Percentiles rank a stretch among this genome's conserved stretches.
These are phyloP conservation scores for Eulemur coronatus DNA, from an alignment of 2,797 vertebrate genomes.

Conservation along the genomic window DNA sequence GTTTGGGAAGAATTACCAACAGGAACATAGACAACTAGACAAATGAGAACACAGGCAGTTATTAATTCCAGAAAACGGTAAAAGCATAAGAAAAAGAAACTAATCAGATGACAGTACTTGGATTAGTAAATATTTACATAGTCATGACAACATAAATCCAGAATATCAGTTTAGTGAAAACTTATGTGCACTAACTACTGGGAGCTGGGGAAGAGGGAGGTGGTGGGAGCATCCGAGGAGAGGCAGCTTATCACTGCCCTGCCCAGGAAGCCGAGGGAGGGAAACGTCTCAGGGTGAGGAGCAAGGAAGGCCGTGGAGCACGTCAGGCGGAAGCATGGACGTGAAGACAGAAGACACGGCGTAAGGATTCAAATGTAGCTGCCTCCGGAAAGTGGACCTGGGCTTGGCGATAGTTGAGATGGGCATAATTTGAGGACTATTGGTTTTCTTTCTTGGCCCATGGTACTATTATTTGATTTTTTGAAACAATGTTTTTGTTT, in stretches of 20 bases:
- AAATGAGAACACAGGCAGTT: background rate
- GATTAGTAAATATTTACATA: background rate
- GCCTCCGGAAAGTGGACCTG: background rate
- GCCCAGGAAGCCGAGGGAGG: fast-evolving
- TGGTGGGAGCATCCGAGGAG: fast-evolving
- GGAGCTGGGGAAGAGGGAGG: background rate
- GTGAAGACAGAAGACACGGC: background rate
- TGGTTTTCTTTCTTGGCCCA: background rate
- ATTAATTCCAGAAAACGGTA: background rate
- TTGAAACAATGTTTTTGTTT: background rate
- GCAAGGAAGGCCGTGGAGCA: background rate
- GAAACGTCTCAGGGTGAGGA: background rate
- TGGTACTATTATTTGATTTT: background rate
- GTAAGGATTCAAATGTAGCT: background rate
- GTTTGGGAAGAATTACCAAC: background rate
- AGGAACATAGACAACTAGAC: background rate
- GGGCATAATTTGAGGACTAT: background rate
- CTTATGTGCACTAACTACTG: background rate
- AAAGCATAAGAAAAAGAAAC: background rate
- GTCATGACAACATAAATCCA: background rate
- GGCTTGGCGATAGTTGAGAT: background rate
- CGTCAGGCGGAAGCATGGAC: fast-evolving
- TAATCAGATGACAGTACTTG: background rate
- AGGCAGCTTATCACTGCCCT: background rate
- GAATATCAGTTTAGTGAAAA: background rate